These are phyloP conservation scores for Azemiops feae DNA, from an alignment of 2,113 vertebrate genomes.

Conservation along the genomic window DNA sequence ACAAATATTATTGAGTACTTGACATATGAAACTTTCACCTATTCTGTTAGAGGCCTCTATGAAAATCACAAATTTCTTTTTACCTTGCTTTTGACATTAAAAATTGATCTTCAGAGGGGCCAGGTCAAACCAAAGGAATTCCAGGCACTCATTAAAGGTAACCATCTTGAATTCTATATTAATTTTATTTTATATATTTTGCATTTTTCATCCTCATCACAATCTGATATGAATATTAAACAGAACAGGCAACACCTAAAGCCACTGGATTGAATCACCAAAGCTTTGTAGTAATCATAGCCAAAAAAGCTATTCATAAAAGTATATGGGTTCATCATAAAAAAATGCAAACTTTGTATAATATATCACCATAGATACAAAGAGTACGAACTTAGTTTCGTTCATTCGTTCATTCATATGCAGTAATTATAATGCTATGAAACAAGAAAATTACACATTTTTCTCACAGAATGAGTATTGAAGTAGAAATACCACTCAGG, in stretches of 20 bases:
- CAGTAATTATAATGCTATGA: neutral
- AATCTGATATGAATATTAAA: neutral
- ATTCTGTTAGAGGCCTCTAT: constrained; percentile 74
- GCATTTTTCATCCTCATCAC: neutral
- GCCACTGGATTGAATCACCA: neutral
- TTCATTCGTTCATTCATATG: neutral
- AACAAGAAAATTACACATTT: constrained; percentile 18
- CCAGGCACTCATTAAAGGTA: constrained; percentile 75
- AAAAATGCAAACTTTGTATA: constrained; percentile 10
- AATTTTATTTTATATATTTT: neutral
- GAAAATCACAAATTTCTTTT: constrained; percentile 80
- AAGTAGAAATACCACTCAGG: neutral
- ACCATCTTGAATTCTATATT: neutral
- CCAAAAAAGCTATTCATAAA: constrained; percentile 11
- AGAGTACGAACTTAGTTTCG: neutral
- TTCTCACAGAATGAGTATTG: constrained; percentile 1
- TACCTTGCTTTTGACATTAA: constrained; percentile 72
- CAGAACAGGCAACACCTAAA: neutral
- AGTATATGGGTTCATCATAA: constrained; percentile 17
- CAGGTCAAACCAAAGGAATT: constrained; percentile 70
- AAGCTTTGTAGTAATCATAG: constrained; percentile 9
- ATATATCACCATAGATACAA: constrained; percentile 9
- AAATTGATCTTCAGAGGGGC: constrained; percentile 76
- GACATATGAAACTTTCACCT: constrained; percentile 68
- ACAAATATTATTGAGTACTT: constrained; percentile 74